Conservation (phyloP, 2,797 vertebrate species). For the Pteropus rufus region DNA sequence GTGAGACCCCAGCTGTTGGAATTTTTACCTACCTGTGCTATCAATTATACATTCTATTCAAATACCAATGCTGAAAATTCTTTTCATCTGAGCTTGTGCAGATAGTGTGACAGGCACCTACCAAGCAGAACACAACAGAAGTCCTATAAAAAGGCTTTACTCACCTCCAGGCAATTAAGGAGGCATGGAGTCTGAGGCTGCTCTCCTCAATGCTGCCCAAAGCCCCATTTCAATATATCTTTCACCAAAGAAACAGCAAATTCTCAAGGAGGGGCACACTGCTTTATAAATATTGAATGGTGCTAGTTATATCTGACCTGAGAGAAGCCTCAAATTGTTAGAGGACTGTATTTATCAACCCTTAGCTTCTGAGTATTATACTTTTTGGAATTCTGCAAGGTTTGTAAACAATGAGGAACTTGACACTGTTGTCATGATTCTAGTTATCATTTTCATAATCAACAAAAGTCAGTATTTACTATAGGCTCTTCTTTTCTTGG, state of each 20-base stretch:
- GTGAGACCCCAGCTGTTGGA: neutral
- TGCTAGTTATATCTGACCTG: conserved; percentile 37
- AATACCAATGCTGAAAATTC: neutral
- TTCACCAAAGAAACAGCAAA: conserved; percentile 11
- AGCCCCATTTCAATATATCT: conserved; percentile 29
- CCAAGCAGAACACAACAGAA: conserved; percentile 9
- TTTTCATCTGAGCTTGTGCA: conserved; percentile 27
- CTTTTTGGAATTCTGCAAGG: neutral
- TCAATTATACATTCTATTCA: neutral
- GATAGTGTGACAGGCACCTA: neutral
- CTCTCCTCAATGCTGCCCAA: neutral
- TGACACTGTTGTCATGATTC: neutral
- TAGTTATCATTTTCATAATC: neutral
- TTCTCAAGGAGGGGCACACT: neutral
- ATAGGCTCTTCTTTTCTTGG: neutral
- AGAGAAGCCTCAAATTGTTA: conserved; percentile 40
- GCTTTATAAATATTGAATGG: conserved; percentile 58
- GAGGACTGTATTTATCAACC: neutral
- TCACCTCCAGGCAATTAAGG: conserved; percentile 35
- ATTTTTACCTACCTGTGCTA: neutral
- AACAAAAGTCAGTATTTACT: neutral
- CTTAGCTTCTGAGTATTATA: neutral
- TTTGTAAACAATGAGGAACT: neutral
- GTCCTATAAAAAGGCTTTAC: neutral
- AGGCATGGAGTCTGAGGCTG: neutral